phyloP scores from a whole-genome alignment of 2,113 vertebrate genomes.

The Anhinga rufa region DNA sequence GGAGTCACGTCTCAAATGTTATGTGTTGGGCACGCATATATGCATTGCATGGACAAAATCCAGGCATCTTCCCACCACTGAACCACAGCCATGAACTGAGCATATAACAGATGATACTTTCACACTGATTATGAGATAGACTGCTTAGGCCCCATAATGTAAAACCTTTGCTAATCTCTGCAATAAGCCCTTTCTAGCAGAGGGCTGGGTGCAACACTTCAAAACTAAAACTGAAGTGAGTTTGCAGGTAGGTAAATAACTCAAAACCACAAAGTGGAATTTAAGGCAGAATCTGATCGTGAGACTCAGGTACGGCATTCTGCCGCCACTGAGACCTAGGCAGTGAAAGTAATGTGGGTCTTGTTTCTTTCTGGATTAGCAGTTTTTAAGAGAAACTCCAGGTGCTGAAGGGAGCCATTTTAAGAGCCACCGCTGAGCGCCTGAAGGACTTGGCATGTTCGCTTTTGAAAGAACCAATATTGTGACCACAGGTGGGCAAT shows the following conservation, averaged over 20 bases:
- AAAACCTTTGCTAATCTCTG: not conserved
- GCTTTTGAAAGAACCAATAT: conserved; percentile 34
- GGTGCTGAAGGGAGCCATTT: conserved; percentile 45
- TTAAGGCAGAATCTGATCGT: not conserved
- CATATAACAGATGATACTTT: not conserved
- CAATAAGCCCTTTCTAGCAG: not conserved
- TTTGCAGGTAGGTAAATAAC: not conserved
- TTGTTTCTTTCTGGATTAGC: not conserved
- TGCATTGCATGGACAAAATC: not conserved
- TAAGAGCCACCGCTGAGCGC: not conserved
- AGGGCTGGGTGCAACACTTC: not conserved
- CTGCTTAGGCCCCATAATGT: not conserved
- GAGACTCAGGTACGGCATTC: not conserved
- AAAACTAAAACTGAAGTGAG: not conserved
- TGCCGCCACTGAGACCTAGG: accelerated
- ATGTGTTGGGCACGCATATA: not conserved
- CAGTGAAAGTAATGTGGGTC: not conserved
- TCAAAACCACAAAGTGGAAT: not conserved
- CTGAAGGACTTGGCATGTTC: conserved; percentile 43
- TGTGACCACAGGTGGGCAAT: conserved; percentile 57
- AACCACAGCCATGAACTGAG: accelerated
- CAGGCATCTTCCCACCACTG: not conserved
- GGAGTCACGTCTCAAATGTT: not conserved
- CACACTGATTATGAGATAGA: not conserved
- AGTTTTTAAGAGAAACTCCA: conserved; percentile 32